phyloP scores from a whole-genome alignment of 1,140 invertebrate species.

The Achatina immaculata region DNA sequence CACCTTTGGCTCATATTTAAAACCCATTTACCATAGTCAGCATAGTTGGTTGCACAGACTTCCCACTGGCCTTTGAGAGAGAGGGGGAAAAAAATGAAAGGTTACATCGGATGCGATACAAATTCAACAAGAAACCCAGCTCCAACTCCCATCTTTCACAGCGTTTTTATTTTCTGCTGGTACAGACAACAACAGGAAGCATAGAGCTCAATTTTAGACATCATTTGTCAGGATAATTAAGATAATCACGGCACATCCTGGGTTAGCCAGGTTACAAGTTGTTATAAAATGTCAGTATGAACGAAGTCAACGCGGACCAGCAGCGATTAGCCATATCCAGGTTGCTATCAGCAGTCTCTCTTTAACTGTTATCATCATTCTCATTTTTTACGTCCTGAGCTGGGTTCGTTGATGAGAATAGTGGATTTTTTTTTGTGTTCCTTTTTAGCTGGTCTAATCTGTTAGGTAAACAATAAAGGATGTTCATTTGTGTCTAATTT shows the following conservation, averaged over 20 bases:
- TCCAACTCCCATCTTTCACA: not conserved
- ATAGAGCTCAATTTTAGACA: too few species aligned
- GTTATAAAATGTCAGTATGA: not conserved
- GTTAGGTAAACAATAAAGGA: too few species aligned
- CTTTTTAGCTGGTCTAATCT: too few species aligned
- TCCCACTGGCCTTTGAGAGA: too few species aligned
- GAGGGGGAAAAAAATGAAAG: conserved; percentile 15
- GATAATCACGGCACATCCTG: not conserved
- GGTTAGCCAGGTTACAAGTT: not conserved
- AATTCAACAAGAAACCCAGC: not conserved
- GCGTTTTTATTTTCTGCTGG: not conserved
- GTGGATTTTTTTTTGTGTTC: too few species aligned
- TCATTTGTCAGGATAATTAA: conserved; percentile 12
- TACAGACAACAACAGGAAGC: not conserved
- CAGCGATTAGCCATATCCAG: not conserved
- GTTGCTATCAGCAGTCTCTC: not conserved
- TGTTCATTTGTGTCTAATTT: too few species aligned
- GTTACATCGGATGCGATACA: not conserved
- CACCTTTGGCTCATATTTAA: too few species aligned
- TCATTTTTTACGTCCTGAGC: not conserved
- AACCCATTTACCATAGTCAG: too few species aligned
- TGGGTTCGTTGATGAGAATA: too few species aligned
- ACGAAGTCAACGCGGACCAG: not conserved
- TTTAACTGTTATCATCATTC: not conserved
- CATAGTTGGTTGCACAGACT: too few species aligned